Base-by-base conservation (phyloP, 2,797 vertebrate species). In the Leuciscus waleckii region DNA sequence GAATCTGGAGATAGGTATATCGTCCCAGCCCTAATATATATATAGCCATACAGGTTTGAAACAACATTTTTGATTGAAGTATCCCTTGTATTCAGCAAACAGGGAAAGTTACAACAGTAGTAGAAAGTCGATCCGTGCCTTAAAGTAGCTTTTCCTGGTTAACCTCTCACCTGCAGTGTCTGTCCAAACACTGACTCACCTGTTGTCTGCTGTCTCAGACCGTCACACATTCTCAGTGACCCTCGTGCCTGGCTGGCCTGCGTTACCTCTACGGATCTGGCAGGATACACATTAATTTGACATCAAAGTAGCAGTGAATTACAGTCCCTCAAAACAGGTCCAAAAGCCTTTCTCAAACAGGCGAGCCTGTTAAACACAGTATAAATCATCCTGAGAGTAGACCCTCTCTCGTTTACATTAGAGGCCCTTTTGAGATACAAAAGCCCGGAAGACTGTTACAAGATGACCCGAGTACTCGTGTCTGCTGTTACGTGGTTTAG, bases 131-230 rank as follows among this genome's bases (percentile, higher is more conserved):
- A 74, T 83, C 26, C 37, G 11, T 56, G 19, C 37, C 69, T 71
- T 26, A 35, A 56, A 74, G 35, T 81, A 75, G 87, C 54, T 89
- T 91, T 92, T 87, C 85, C 70, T 26, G 83, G 74, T 76, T 49
- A 88, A 92, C 88, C 90, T 88, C 88, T 76, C 83, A 87, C 80
- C 78, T 88, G 61, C 80, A 69, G 54, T n/a, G 79, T 61, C 88
- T 90, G 90, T 91, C 87, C 89, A 56, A 93, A 87, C 90, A 79
- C 79, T 49, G 7, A 87, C 63, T 94, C 93, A 93, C 92, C 94
- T 93, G 92, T 93, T 91, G 88, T 90, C 89, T 85, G 19, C 88
- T 84, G 82, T 91, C 89, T 90, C 88, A 88, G 80, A 35, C 81
- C 67, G 75, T 89, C 90, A 83, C 88, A 84, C 87, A 74, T 86